Evolutionary conservation across 2,113 vertebrate genomes (phyloP), one percentile per base, ranked within the genome.

Genomic region (Erpornis zantholeuca): DNA sequence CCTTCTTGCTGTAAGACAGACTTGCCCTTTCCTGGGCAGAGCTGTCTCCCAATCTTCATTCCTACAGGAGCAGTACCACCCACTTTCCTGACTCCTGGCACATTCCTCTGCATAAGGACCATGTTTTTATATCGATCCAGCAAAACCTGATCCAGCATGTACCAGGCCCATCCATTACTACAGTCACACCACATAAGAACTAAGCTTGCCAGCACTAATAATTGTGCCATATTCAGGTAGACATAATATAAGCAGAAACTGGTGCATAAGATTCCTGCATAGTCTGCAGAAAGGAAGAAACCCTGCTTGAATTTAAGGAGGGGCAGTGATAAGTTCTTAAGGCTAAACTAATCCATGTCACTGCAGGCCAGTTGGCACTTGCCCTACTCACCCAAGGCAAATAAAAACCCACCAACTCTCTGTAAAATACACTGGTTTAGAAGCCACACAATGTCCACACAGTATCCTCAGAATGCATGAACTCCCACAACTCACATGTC

Each of bases 301-400:
- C 80, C 64, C 90, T 90, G 85, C 60, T 90, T 83, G 64, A 88
- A 93, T 56, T 83, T 96, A 95, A 93, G 90, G 85, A 96, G 72
- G 68, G 90, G 82, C 76, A 97, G 93, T 86, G 90, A n/a, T 83
- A 86, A 88, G 25, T 93, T 78, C 45, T 92, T 96, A 95, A 94
- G 88, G 80, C 88, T 93, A 81, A 87, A 86, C 72, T 84, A 92
- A 78, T 82, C 64, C 86, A 63, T n/a, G 81, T 63, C 61, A 42
- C 65, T 23, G 27, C 24, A 81, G 71, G 84, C 49, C 56, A 90
- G 40, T 1, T 86, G 56, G 53, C 57, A 57, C 56, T 75, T 19
- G 29, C 45, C 65, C 72, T 76, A 31, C 50, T 66, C 42, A 63
- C 33, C 61, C 68, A 65, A 42, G 42, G 31, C 72, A 93, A 92